Evolutionary conservation across 2,797 vertebrate species (phyloP), one percentile per base, ranked within the genome.

Genomic region (Etheostoma perlongum): DNA sequence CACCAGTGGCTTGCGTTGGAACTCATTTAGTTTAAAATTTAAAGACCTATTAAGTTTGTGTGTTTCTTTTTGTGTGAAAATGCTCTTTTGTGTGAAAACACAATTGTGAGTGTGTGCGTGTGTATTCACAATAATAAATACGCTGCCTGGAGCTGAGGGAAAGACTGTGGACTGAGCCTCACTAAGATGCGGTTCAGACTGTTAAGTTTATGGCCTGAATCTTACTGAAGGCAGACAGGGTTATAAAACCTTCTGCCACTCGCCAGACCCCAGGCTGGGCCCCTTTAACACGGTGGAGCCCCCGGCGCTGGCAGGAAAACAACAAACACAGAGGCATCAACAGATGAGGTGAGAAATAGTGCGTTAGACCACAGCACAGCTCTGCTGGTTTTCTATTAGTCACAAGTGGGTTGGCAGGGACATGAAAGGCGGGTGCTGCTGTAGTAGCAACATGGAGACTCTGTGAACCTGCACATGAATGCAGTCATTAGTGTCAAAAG

Each of bases 201-300:
- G 80, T 90, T 87, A 91, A 87, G 89, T 94, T 94, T 92, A 94
- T 63, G 61, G 76, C 67, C 86, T 91, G 74, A 69, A 85, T 89
- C 79, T 90, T 48, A 88, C 82, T 84, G 85, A 89, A 85, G 85
- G 83, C 90, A 94, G 89, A 87, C 83, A 19, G 72, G 53, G 84
- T 85, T 75, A 72, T 91, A 91, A 93, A 92, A 90, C 44, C 49
- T 67, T 76, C 69, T 66, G 74, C 74, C 80, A 65, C 66, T 81
- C 25, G 48, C 80, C 83, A 88, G 83, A 90, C 88, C 86, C 91
- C 84, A 72, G 87, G 48, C 83, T 74, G 78, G 77, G 78, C 78
- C 88, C 69, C 65, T 88, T 83, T 72, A 81, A 85, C 67, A 81
- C 64, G 74, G 60, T 40, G 25, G 71, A 83, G 76, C 68, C 88